Conservation (phyloP, 2,888 invertebrate genomes). For the Stenodema calcarata region DNA sequence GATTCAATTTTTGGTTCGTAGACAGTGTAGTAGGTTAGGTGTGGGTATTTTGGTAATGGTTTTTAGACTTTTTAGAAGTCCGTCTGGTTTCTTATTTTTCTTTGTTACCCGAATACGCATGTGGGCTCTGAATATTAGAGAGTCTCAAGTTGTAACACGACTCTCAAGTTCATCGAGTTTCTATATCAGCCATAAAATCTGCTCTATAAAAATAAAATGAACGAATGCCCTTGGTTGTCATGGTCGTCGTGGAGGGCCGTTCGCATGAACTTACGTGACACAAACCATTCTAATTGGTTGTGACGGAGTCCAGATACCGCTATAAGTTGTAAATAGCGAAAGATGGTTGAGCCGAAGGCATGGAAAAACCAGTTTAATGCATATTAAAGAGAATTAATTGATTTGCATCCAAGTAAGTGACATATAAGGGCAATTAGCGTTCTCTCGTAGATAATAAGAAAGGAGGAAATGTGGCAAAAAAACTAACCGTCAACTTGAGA, state of each 20-base stretch:
- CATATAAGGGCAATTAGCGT: slow-evolving; percentile 3
- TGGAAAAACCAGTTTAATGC: not conserved
- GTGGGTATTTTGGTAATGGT: too few species aligned
- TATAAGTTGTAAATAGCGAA: not conserved
- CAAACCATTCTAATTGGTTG: slow-evolving; percentile 3
- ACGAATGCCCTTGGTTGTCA: too few species aligned
- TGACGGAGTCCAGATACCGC: not conserved
- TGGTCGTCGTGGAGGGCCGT: not conserved
- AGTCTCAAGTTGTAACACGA: too few species aligned
- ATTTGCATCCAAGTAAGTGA: slow-evolving; percentile 14
- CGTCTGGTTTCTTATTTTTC: too few species aligned
- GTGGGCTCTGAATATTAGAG: too few species aligned
- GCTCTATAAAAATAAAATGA: not conserved
- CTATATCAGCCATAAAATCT: too few species aligned
- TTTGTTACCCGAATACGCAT: too few species aligned
- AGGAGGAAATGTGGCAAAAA: not conserved
- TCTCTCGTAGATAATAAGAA: not conserved
- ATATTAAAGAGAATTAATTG: not conserved
- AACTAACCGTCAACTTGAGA: not conserved
- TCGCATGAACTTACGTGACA: not conserved
- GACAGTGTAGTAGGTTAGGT: too few species aligned
- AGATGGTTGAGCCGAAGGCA: not conserved
- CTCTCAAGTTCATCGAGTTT: not conserved
- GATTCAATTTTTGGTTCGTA: too few species aligned
- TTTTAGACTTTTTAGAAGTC: too few species aligned